Evolutionary conservation across 2,797 vertebrate genomes (phyloP).

Genomic region (Avahi laniger): DNA sequence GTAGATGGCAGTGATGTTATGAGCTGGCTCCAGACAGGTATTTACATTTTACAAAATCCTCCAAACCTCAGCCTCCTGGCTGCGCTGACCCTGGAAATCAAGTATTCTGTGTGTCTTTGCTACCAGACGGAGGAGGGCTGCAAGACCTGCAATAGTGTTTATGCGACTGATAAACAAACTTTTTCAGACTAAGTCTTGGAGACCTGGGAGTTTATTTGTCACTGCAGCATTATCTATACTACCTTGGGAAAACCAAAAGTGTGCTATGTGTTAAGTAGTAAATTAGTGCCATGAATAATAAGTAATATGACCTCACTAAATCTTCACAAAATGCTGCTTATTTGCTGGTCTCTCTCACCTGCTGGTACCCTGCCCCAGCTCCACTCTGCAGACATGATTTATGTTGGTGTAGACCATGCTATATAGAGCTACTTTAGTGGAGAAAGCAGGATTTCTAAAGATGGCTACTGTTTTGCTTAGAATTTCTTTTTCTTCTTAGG

Average conservation of each 20-base stretch:
- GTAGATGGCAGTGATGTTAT: neutral
- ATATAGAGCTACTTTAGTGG: neutral
- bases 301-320: neutral
- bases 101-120: neutral
- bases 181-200: neutral
- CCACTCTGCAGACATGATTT: neutral
- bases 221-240: neutral
- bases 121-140: neutral
- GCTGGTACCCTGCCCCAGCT: neutral
- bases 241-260: neutral
- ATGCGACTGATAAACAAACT: neutral
- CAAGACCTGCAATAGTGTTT: neutral
- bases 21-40: neutral
- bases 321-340: neutral
- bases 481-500: neutral
- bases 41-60: neutral
- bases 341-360: neutral
- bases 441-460: neutral
- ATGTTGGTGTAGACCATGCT: neutral
- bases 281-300: neutral
- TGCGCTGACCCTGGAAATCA: neutral
- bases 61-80: neutral
- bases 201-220: neutral
- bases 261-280: neutral
- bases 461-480: neutral